Conservation (phyloP, 1,140 invertebrate species). For the Heliconius congener region DNA sequence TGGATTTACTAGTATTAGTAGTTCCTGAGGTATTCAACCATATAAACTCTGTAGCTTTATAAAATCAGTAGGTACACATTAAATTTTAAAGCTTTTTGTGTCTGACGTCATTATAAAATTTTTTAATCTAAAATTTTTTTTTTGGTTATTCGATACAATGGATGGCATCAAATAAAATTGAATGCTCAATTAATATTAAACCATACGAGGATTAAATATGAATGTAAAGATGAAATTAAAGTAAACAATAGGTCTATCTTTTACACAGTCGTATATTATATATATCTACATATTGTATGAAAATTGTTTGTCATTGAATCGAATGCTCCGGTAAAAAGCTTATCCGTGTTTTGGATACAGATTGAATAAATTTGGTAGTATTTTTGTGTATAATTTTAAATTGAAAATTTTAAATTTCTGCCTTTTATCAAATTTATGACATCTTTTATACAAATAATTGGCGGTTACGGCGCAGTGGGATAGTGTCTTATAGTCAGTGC, state of each 20-base stretch:
- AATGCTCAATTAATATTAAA: conserved; percentile 1
- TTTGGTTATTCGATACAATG: neutral
- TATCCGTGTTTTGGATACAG: conserved; percentile 11
- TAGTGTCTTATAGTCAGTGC: no score
- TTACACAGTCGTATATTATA: neutral
- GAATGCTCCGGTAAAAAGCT: neutral
- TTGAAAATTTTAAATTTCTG: neutral
- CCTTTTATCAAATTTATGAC: neutral
- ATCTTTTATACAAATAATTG: neutral
- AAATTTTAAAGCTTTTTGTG: neutral
- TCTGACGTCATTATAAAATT: neutral
- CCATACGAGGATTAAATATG: neutral
- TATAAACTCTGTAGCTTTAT: no score
- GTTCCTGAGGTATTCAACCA: no score
- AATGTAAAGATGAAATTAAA: neutral
- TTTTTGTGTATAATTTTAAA: neutral
- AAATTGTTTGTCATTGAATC: neutral
- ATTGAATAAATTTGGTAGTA: neutral
- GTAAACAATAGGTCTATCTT: conserved; percentile 1
- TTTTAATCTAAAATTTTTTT: neutral
- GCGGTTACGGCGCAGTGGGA: no score
- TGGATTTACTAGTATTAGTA: no score
- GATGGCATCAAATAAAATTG: neutral
- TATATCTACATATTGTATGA: neutral
- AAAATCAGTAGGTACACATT: no score